Conservation (phyloP, 2,888 invertebrate genomes). For the Ormyrus pomaceus region DNA sequence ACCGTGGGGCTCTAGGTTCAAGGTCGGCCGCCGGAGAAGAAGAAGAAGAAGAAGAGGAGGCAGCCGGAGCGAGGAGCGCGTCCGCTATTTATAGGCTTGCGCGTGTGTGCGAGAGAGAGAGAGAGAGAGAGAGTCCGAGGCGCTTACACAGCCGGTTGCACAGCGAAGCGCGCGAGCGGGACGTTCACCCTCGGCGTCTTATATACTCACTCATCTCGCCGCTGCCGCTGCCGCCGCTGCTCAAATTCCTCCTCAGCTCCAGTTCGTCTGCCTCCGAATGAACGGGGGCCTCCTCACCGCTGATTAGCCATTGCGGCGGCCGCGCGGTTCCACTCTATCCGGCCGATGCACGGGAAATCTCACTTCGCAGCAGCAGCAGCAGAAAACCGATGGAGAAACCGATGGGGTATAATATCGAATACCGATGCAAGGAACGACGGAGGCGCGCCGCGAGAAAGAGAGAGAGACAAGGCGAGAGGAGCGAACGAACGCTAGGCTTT, state of each 20-base stretch:
- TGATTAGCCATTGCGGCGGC: too few relatives aligned
- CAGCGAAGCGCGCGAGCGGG: background rate
- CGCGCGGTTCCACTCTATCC: too few relatives aligned
- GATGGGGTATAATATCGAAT: too few relatives aligned
- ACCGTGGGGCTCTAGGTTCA: conserved; percentile 66
- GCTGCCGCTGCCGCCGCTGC: background rate
- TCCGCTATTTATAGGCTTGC: conserved; percentile 59
- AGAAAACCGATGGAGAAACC: too few relatives aligned
- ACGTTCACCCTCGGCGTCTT: conserved; percentile 25
- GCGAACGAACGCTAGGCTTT: conserved; percentile 33
- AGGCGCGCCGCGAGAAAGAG: too few relatives aligned
- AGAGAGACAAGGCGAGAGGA: background rate
- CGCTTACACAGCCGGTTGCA: conserved; percentile 21
- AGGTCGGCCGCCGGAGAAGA: conserved; percentile 66
- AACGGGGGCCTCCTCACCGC: too few relatives aligned
- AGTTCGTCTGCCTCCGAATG: too few relatives aligned
- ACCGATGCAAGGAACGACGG: too few relatives aligned
- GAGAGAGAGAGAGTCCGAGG: background rate
- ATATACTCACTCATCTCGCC: conserved; percentile 12
- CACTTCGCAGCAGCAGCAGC: too few relatives aligned
- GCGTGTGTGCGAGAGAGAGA: conserved; percentile 6
- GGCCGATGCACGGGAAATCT: too few relatives aligned
- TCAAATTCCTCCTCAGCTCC: background rate
- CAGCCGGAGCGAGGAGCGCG: conserved; percentile 35
- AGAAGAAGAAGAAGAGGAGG: background rate